phyloP scores from a whole-genome alignment of 2,888 invertebrate species.

The Magallana nippona region DNA sequence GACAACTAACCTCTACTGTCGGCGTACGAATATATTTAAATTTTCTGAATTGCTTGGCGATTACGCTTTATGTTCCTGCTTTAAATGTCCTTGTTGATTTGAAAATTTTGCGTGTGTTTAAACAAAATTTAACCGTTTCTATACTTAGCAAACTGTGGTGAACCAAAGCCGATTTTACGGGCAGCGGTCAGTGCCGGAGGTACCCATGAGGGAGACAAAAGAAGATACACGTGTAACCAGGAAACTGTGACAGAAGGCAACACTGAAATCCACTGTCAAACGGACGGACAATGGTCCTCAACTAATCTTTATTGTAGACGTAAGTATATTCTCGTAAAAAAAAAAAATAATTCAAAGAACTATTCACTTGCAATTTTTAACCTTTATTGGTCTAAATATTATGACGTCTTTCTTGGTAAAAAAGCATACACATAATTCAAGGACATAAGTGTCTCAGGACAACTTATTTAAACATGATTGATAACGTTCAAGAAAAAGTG shows the following conservation, averaged over 20 bases:
- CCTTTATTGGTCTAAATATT: too few species aligned
- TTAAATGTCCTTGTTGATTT: background rate
- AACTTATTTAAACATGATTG: too few species aligned
- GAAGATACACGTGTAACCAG: slow-evolving; percentile 22
- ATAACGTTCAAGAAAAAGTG: too few species aligned
- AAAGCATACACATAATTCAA: too few species aligned
- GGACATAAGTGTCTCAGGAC: too few species aligned
- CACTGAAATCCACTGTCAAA: slow-evolving; percentile 2
- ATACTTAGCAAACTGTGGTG: slow-evolving; percentile 15
- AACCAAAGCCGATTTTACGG: background rate
- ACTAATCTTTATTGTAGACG: slow-evolving; percentile 29
- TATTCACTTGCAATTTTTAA: too few species aligned
- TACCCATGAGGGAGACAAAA: slow-evolving; percentile 30
- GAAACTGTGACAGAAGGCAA: slow-evolving; percentile 30
- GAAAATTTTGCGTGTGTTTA: background rate
- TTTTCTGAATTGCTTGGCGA: background rate
- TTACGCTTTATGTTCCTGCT: background rate
- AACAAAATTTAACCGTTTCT: background rate
- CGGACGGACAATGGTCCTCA: slow-evolving; percentile 24
- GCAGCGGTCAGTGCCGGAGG: background rate
- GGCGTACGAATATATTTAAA: slow-evolving; percentile 19
- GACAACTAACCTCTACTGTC: slow-evolving; percentile 30
- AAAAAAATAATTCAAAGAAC: background rate
- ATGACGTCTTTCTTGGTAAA: too few species aligned
- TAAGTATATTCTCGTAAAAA: background rate